These are phyloP conservation scores for Spizaetus ornatus DNA, from an alignment of 2,113 vertebrate genomes.

Conservation along the genomic window DNA sequence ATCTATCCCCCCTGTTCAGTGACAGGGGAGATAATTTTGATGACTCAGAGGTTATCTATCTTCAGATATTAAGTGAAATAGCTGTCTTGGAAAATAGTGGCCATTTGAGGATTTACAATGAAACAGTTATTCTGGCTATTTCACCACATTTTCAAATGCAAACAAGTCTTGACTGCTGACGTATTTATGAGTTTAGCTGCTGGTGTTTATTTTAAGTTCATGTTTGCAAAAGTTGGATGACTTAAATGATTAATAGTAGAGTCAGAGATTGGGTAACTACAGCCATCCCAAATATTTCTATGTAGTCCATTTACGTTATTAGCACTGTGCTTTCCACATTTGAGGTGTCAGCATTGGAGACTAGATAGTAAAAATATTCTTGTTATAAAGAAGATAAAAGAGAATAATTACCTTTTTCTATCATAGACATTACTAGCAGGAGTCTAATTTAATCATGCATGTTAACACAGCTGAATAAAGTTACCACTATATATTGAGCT, in stretches of 20 bases:
- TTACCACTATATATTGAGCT: background rate
- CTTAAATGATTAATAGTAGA: background rate
- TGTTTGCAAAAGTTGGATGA: background rate
- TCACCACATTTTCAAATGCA: background rate
- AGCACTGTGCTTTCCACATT: background rate
- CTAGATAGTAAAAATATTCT: background rate
- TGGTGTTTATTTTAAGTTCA: constrained; percentile 11
- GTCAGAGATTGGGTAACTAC: background rate
- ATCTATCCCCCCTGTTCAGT: background rate
- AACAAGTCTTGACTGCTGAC: background rate
- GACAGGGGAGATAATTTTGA: background rate
- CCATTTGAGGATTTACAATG: background rate
- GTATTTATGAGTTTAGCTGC: constrained; percentile 7
- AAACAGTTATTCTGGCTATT: background rate
- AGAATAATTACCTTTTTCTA: background rate
- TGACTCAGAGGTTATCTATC: background rate
- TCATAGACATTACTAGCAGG: background rate
- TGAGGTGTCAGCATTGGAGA: background rate
- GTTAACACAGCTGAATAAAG: background rate
- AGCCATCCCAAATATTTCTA: background rate
- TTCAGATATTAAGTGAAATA: constrained; percentile 4
- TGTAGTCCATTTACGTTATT: background rate
- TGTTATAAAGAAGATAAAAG: background rate
- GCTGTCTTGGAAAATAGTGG: background rate
- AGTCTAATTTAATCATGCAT: background rate